Evolutionary conservation across 2,797 vertebrate genomes (phyloP).

Genomic region (Pteronotus mesoamericanus): DNA sequence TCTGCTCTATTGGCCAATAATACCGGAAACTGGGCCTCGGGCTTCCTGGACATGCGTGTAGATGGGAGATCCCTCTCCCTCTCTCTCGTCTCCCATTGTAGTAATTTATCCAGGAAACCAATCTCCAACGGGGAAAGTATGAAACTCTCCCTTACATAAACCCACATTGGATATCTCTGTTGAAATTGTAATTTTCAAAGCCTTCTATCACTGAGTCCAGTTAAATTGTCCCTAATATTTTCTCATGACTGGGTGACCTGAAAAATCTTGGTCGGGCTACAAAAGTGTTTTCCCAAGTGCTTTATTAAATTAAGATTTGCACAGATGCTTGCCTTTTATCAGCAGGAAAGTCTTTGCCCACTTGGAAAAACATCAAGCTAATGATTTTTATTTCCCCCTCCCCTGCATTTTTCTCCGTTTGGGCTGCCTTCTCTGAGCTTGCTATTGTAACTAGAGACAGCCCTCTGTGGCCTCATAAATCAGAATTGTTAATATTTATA

Average conservation of each 20-base stretch:
- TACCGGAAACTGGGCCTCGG: neutral
- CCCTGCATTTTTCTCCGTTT: constrained; percentile 2
- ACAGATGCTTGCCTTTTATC: constrained; percentile 48
- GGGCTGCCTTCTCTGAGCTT: neutral
- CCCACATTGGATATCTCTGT: constrained; percentile 29
- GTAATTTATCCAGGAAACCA: constrained; percentile 49
- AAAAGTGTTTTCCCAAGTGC: constrained; percentile 17
- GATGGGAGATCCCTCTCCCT: neutral
- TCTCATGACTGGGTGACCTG: constrained; percentile 36
- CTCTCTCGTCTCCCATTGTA: constrained; percentile 39
- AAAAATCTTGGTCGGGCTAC: constrained; percentile 22
- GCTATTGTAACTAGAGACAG: neutral
- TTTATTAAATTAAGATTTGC: constrained; percentile 54
- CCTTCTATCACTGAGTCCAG: constrained; percentile 44
- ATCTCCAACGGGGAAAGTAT: neutral
- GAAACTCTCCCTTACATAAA: constrained; percentile 58
- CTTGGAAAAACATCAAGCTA: constrained; percentile 64
- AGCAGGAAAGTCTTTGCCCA: constrained; percentile 30
- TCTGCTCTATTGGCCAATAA: neutral
- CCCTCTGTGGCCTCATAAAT: constrained; percentile 46
- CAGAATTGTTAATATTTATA: constrained; percentile 51
- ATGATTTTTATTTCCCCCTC: neutral
- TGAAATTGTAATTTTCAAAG: constrained; percentile 67
- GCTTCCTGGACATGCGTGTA: constrained; percentile 3
- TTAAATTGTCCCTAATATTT: constrained; percentile 38